A percentile compares a stretch with the other conserved stretches of the same genome.
phyloP scores from a whole-genome alignment of 2,888 invertebrate genomes.

The Synergus umbraculus region DNA sequence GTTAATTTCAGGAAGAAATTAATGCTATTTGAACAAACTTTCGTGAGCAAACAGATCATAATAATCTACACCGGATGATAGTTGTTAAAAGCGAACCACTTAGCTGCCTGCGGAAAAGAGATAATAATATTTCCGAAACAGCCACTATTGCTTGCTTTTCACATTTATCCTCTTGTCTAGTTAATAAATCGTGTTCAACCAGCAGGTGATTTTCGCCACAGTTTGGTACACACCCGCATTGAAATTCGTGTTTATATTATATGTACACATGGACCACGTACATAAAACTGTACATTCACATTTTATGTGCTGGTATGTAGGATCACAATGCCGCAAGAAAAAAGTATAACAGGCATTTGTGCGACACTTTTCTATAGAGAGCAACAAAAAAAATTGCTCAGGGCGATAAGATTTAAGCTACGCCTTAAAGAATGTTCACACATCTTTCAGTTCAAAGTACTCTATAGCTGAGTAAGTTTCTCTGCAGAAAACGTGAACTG shows the following conservation, averaged over 20 bases:
- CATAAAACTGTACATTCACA: too few species aligned
- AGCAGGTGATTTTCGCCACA: not conserved
- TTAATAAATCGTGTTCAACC: not conserved
- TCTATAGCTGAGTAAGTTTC: too few species aligned
- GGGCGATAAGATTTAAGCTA: not conserved
- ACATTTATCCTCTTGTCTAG: not conserved
- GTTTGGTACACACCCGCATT: not conserved
- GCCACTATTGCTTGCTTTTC: not conserved
- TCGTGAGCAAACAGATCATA: not conserved
- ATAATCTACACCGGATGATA: not conserved
- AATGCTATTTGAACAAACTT: not conserved
- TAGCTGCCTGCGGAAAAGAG: not conserved
- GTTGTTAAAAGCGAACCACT: not conserved
- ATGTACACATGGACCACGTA: not conserved
- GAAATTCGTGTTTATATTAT: not conserved
- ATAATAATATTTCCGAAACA: not conserved
- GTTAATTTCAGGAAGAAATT: slow-evolving; percentile 19
- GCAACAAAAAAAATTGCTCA: not conserved
- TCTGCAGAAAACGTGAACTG: too few species aligned
- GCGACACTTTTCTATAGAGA: not conserved
- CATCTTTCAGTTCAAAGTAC: too few species aligned
- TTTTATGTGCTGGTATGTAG: too few species aligned
- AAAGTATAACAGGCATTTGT: not conserved
- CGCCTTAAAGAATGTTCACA: too few species aligned
- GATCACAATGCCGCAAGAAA: not conserved